Evolutionary conservation across 2,797 vertebrate species (phyloP).

Genomic region (Lagothrix lagotricha): DNA sequence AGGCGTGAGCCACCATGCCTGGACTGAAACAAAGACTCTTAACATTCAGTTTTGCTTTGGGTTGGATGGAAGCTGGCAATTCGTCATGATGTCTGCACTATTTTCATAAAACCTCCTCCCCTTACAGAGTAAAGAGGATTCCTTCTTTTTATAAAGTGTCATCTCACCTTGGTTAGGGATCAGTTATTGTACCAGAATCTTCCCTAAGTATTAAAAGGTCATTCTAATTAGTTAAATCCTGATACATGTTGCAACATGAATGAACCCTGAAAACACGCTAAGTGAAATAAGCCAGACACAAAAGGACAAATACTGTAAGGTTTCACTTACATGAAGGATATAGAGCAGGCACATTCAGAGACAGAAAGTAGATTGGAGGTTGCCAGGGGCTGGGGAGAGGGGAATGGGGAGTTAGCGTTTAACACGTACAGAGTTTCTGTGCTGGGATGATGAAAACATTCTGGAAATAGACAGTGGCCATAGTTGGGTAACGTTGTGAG

Average conservation of each 20-base stretch:
- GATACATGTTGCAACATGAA: not conserved
- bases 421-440: not conserved
- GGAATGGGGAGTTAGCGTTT: not conserved
- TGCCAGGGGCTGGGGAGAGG: not conserved
- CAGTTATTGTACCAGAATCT: not conserved
- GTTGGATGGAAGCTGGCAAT: not conserved
- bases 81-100: not conserved
- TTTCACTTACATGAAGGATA: not conserved
- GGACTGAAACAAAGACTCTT: not conserved
- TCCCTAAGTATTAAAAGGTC: not conserved
- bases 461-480: not conserved
- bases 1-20: not conserved
- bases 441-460: not conserved
- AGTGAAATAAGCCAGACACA: not conserved
- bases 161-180: not conserved
- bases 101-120: not conserved
- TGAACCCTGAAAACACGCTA: not conserved
- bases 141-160: not conserved
- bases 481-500: accelerated
- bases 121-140: not conserved
- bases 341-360: not conserved
- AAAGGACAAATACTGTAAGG: not conserved
- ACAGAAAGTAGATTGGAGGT: not conserved
- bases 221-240: not conserved
- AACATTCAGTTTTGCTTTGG: not conserved